phyloP scores from a whole-genome alignment of 2,888 invertebrate species.

The Pseudoips prasinana region DNA sequence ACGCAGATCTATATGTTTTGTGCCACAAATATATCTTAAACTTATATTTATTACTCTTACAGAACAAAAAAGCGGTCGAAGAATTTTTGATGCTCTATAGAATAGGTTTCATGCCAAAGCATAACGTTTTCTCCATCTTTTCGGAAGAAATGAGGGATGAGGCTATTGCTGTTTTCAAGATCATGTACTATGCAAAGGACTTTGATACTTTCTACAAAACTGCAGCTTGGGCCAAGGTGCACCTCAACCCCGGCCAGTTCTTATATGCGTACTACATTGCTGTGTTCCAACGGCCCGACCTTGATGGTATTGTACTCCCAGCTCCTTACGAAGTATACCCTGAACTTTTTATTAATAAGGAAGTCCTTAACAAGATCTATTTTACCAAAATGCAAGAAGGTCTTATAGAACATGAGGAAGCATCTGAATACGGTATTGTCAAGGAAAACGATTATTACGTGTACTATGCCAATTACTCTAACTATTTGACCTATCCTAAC shows the following conservation, averaged over 20 bases:
- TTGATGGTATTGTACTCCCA: conserved; percentile 81
- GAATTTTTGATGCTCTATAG: conserved; percentile 64
- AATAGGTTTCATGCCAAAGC: conserved; percentile 70
- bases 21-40: neutral
- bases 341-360: conserved; percentile 83
- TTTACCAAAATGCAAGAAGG: conserved; percentile 65
- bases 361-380: conserved; percentile 72
- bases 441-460: conserved; percentile 63
- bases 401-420: conserved; percentile 45
- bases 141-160: conserved; percentile 68
- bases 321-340: conserved; percentile 86
- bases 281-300: conserved; percentile 81
- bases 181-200: conserved; percentile 83
- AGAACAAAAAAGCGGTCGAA: conserved; percentile 68
- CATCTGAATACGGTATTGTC: conserved; percentile 59
- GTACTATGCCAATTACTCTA: conserved; percentile 83
- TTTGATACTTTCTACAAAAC: conserved; percentile 83
- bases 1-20: neutral
- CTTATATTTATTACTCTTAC: conserved; percentile 20
- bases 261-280: conserved; percentile 83
- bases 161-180: conserved; percentile 75
- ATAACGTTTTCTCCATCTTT: conserved; percentile 76
- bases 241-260: conserved; percentile 84
- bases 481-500: conserved; percentile 71
- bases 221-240: conserved; percentile 79